Conservation (phyloP, 2,888 invertebrate genomes). For the Phalera bucephala region DNA sequence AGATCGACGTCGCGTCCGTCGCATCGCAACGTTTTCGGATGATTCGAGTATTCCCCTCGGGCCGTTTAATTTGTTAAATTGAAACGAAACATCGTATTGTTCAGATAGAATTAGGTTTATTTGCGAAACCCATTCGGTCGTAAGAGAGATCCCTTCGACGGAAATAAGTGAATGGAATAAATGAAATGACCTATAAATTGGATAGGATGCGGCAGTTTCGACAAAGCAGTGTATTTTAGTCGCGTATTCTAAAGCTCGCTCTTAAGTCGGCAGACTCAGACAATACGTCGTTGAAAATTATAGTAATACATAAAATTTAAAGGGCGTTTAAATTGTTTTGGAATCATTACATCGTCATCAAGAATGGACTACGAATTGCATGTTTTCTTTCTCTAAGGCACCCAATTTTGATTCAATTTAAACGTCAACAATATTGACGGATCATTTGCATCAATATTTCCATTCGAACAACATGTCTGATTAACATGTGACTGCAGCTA, state of each 20-base stretch:
- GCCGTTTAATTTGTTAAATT: slow-evolving; percentile 77
- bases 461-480: no score
- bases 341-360: no score
- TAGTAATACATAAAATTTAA: slow-evolving; percentile 7
- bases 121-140: slow-evolving; percentile 73
- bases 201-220: slow-evolving; percentile 66
- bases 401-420: no score
- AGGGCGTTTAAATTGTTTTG: no score
- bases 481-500: no score
- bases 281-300: slow-evolving; percentile 13
- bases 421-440: no score
- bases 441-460: no score
- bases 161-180: slow-evolving; percentile 77
- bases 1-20: slow-evolving; percentile 19
- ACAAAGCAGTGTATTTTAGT: slow-evolving; percentile 51
- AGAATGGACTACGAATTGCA: no score
- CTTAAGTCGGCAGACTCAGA: slow-evolving; percentile 6
- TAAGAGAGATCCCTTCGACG: slow-evolving; percentile 69
- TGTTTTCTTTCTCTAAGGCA: no score
- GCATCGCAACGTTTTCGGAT: slow-evolving; percentile 26
- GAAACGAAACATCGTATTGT: slow-evolving; percentile 78
- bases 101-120: slow-evolving; percentile 74
- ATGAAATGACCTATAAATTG: slow-evolving; percentile 75
- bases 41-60: slow-evolving; percentile 40
- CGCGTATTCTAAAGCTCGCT: slow-evolving; percentile 29